phyloP scores from a whole-genome alignment of 2,888 invertebrate species.

The Chorisops tibialis region DNA sequence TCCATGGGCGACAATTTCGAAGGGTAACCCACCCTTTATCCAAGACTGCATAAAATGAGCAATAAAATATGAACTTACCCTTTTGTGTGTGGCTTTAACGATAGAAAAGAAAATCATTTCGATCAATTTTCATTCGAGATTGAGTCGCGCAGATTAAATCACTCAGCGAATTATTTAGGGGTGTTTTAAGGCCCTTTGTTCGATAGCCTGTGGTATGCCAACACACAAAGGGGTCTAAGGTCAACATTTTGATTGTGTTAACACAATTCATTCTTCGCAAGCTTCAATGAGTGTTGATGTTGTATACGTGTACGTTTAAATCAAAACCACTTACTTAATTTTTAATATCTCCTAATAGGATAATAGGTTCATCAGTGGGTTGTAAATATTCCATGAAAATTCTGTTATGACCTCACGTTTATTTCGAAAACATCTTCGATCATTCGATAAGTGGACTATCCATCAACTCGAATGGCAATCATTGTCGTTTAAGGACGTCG shows the following conservation, averaged over 20 bases:
- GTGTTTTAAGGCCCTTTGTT: neutral
- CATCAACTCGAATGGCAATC: conserved; percentile 17
- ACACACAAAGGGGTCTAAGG: no score
- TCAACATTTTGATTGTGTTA: no score
- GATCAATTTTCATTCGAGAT: conserved; percentile 20
- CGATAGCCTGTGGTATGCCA: neutral
- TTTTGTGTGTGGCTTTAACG: conserved; percentile 10
- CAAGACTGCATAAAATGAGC: conserved; percentile 9
- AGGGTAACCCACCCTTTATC: conserved; percentile 3
- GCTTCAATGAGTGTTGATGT: no score
- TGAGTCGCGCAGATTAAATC: conserved; percentile 15
- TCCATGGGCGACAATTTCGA: neutral
- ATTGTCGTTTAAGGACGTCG: neutral
- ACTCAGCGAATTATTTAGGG: neutral
- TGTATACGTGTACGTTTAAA: no score
- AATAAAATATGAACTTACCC: conserved; percentile 21
- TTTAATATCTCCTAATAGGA: no score
- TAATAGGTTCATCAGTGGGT: no score
- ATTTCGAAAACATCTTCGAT: conserved; percentile 1
- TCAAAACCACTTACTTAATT: no score
- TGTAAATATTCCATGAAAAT: no score
- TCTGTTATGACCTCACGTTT: conserved; percentile 3
- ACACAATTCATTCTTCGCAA: no score
- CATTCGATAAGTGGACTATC: conserved; percentile 24
- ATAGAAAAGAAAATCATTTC: conserved; percentile 13